Evolutionary conservation across 2,113 vertebrate species (phyloP).

Genomic region (Terrapene triunguis): DNA sequence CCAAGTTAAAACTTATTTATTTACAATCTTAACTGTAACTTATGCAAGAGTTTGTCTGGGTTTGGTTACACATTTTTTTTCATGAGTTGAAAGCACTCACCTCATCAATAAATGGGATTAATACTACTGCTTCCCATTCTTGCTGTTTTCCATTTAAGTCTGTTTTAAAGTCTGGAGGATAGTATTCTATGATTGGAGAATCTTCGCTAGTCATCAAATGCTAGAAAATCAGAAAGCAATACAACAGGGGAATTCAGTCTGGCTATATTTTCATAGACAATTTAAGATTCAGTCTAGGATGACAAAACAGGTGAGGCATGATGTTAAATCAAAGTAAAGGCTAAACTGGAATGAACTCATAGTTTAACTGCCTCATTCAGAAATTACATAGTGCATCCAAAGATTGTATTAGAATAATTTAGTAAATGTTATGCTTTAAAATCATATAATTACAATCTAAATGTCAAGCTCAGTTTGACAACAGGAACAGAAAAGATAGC

Average conservation of each 20-base stretch:
- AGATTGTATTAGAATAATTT: background rate
- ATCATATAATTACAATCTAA: background rate
- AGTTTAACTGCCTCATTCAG: background rate
- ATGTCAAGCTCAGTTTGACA: background rate
- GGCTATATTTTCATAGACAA: background rate
- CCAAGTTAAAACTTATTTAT: background rate
- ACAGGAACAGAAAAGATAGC: background rate
- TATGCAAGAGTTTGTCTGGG: background rate
- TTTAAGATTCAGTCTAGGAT: background rate
- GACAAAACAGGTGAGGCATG: background rate
- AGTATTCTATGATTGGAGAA: conserved; percentile 95
- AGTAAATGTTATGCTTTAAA: background rate
- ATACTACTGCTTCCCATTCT: conserved; percentile 98
- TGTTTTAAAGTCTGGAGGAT: conserved; percentile 96
- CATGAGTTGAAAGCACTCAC: conserved; percentile 67
- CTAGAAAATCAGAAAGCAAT: conserved; percentile 77
- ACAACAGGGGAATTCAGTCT: background rate
- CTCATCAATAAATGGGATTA: conserved; percentile 98
- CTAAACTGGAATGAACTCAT: background rate
- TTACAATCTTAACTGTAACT: background rate
- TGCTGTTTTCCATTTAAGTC: conserved; percentile 99
- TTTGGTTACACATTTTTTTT: background rate
- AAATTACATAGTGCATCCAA: background rate
- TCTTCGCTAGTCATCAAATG: conserved; percentile 92
- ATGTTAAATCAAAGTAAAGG: background rate